Evolutionary conservation across 1,140 invertebrate genomes (phyloP), one percentile per base, ranked within the genome.

Genomic region (Trachymyrmex cornetzi): DNA sequence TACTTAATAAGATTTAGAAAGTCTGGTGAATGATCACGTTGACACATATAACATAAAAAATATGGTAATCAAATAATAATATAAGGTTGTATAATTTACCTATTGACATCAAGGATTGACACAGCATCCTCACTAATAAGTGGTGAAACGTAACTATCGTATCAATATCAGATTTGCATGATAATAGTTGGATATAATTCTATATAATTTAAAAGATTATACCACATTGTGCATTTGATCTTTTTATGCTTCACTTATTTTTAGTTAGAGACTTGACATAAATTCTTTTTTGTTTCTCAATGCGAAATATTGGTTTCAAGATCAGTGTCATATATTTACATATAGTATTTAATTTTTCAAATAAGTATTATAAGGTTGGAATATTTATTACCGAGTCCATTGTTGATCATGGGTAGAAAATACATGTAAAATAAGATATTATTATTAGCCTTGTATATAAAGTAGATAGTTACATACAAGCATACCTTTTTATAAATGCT

Each of bases 1-100:
- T 53, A 69, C 19, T 14, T 80, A 55, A 53, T 53, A 53, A 24
- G 16, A 12, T 50, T 67, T 80, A 81, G 64, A 69, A 80, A 80
- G 61, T 7, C 67, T 12, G 27, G 14, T 38, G n/a, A 77, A 64
- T n/a, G 11, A 77, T 77, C 38, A 11, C 16, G 34, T 44, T 44
- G 38, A 44, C 38, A 44, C 12, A 64, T 64, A 24, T 30, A 22
- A 16, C 64, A 14, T 22, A 30, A 55, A 81, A 81, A 57, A 55
- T 71, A 44, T 55, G 48, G 19, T n/a, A 5, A 74, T 24, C 24
- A 63, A 19, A 22, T 61, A 61, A 24, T 34, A 75, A 61, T 59
- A 22, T 69, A 67, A 64, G 16, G 34, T 74, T 27, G 4, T 14
- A 50, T 84, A 30, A 61, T 50, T 61, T 48, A 61, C 2, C 67